Base-by-base conservation (phyloP, 2,113 vertebrate species). In the Sisor rabdophorus region DNA sequence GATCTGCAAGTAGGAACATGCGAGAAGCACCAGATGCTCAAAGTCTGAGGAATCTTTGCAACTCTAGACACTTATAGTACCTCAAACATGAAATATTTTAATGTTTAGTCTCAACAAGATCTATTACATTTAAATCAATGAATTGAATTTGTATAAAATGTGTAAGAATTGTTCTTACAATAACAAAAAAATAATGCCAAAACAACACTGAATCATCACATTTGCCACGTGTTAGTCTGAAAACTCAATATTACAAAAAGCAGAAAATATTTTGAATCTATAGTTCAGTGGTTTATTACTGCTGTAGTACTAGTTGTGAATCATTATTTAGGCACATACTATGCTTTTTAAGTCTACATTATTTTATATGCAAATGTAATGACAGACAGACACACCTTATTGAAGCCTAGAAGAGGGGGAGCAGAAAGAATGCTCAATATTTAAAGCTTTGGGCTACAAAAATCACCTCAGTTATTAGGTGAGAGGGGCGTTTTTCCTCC, bases 21-120 rank as follows among this genome's bases (percentile, higher is more conserved):
- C 30, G 24, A 71, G 52, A 71, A 71, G 12, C 69, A 71, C 69
- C 69, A 71, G 69, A 71, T 71, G 69, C 69, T 71, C 50, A 54
- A 2, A 22, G 65, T 28, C 47, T 69, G 69, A 71, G 52, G 69
- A 71, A 71, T 71, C 69, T 55, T 52, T 71, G 52, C 69, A 71
- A 22, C 52, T 15, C 13, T n/a, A 71, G 50, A 36, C 50, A 54
- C 50, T 71, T 24, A n/a, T 11, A 15, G 26, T 19, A 55, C 68
- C 13, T 36, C 8, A 36, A 32, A 71, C 52, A 40, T 55, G 50
- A 36, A 54, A 55, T 53, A 16, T 20, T 30, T 53, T 52, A 30
- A 30, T 55, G 19, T 2, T 36, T 11, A 22, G 19, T 36, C 4
- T 15, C n/a, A 55, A 15, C 36, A 16, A 12, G 36, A 55, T 40